Conservation (phyloP, 2,888 invertebrate genomes). For the Leptopilina drosophilae region DNA sequence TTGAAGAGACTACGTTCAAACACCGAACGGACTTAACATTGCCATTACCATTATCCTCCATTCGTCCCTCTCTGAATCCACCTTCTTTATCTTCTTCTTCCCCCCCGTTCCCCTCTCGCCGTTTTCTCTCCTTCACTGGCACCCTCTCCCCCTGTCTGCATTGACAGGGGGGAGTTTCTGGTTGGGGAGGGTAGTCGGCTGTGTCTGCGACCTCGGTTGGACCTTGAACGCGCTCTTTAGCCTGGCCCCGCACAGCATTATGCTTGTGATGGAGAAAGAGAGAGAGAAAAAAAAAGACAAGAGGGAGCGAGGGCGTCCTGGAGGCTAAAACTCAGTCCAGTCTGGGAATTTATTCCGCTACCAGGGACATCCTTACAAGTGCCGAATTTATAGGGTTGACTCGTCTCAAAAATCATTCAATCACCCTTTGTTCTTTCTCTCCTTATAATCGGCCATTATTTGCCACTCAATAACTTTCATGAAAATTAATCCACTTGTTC, state of each 20-base stretch:
- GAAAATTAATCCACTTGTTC: too few species aligned
- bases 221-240: slow-evolving; percentile 60
- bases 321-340: slow-evolving; percentile 57
- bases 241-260: slow-evolving; percentile 53
- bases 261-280: slow-evolving; percentile 46
- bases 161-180: slow-evolving; percentile 50
- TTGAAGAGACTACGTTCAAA: slow-evolving; percentile 28
- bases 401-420: slow-evolving; percentile 10
- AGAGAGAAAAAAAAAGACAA: slow-evolving; percentile 48
- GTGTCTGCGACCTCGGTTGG: slow-evolving; percentile 58
- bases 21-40: slow-evolving; percentile 46
- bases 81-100: slow-evolving; percentile 43
- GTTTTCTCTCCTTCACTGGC: slow-evolving; percentile 48
- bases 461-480: too few species aligned
- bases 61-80: slow-evolving; percentile 48
- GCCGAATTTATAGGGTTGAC: slow-evolving; percentile 23
- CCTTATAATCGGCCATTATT: too few species aligned
- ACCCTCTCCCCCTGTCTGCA: slow-evolving; percentile 43
- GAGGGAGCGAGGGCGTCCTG: slow-evolving; percentile 57
- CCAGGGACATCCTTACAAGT: slow-evolving; percentile 55
- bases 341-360: slow-evolving; percentile 58
- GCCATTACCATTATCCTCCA: slow-evolving; percentile 58
- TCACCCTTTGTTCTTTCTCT: neutral
- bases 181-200: slow-evolving; percentile 56
- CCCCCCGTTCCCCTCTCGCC: slow-evolving; percentile 45